Evolutionary conservation across 2,113 vertebrate species (phyloP).

Genomic region (Psittacula cyanocephala): DNA sequence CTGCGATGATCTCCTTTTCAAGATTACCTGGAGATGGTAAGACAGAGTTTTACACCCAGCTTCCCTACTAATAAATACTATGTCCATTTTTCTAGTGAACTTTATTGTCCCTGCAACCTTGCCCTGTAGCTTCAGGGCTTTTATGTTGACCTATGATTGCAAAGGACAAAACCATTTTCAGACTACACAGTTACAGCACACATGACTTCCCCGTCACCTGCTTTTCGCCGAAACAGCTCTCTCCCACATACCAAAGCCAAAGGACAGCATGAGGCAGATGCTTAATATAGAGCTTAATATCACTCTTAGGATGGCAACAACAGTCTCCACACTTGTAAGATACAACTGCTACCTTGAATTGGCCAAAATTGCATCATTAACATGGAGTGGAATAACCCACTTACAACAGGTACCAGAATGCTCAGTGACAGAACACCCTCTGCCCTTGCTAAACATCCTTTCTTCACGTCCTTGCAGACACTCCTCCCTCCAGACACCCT

Average conservation of each 20-base stretch:
- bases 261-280: background rate
- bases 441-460: background rate
- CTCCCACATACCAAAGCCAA: background rate
- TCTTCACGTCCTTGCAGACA: fast-evolving
- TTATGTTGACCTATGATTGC: background rate
- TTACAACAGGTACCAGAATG: background rate
- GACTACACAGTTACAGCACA: background rate
- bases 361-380: background rate
- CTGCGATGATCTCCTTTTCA: background rate
- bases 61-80: background rate
- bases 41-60: background rate
- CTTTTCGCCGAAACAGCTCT: background rate
- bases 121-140: background rate
- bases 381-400: background rate
- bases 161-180: background rate
- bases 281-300: background rate
- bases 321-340: background rate
- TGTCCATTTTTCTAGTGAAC: background rate
- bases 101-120: background rate
- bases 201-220: background rate
- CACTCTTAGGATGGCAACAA: background rate
- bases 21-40: background rate
- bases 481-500: background rate
- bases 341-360: background rate
- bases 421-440: background rate